Evolutionary conservation across 2,113 vertebrate genomes (phyloP), one percentile per base, ranked within the genome.

Genomic region (Rostratula benghalensis): DNA sequence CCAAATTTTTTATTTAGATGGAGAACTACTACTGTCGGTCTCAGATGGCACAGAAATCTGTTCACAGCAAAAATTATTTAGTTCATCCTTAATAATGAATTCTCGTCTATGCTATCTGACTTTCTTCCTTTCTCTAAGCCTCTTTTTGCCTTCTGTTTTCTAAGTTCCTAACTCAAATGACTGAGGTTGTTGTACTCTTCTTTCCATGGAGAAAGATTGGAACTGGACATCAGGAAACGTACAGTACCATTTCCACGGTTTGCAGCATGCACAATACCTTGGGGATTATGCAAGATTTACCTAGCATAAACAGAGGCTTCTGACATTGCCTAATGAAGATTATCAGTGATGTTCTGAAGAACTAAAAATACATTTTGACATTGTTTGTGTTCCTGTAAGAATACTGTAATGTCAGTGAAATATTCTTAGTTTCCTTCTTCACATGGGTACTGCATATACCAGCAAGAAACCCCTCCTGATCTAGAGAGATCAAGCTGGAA

Each of bases 341-440:
- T 80, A 96, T 33, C 67, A 59, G 45, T 87, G 54, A 65, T 53
- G 90, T 74, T 95, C 78, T 57, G 57, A 89, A 90, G 63, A 68
- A 23, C 56, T 94, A 75, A 94, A 94, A 94, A 85, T 78, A 81
- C 43, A 81, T 65, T 95, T 93, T 86, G 17, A n/a, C 22, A 93
- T 53, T 95, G 20, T 68, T 45, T 87, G 7, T 41, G n/a, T 63
- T 94, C 43, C 64, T 87, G 51, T 61, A 71, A 86, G 45, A 79
- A 89, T 56, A 81, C 3, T 3, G 74, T 30, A 57, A 56, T 46
- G 51, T 19, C 54, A 93, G 37, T 54, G 10, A 76, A 83, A 57
- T 74, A 73, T 91, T 94, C 35, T 93, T 83, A 53, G 11, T 60
- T 93, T 61, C 13, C 13, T n/a, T 30, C 59, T 65, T 28, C 54